Evolutionary conservation across 2,888 invertebrate species (phyloP), one percentile per base, ranked within the genome.

Genomic region (Diachrysia chrysitis): DNA sequence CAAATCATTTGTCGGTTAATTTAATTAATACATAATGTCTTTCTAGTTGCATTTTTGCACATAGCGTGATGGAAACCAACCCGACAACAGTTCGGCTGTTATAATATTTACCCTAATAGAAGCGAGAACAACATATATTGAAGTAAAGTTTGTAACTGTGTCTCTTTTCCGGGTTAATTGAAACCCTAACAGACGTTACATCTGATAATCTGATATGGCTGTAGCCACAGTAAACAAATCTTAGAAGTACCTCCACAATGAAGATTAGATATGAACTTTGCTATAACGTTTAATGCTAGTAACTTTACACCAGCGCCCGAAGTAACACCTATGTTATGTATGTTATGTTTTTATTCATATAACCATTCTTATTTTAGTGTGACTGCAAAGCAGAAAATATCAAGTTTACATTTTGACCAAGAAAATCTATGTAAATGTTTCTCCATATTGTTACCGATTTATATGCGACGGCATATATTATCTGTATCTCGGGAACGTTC

Each of bases 341-440:
- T 9, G 48, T 25, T 42, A 53, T 54, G 23, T 61, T 65, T 67
- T 58, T 71, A 57, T 76, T 68, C 56, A 46, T 63, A 67, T 61
- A 55, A 58, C 51, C 32, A 71, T 71, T 69, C 63, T 58, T 66
- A 81, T 75, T 75, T 71, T 63, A 71, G 73, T 78, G 68, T 65
- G 69, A 72, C 69, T 69, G 62, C 68, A 66, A 62, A 75, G 63
- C 66, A 79, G 77, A 75, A 75, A 81, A 76, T 77, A 78, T 77
- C 76, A 78, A 76, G 79, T 86, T 84, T 86, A 84, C 83, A 88
- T 86, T 86, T 87, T 87, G 85, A 83, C 85, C 85, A 85, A 85
- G 83, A 83, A 83, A 83, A 83, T 83, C 62, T 86, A 90, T 90
- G 88, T 86, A 89, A 88, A 89, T 87, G 78, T 81, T 60, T 76